These are phyloP conservation scores for Butastur rufipennis DNA, from an alignment of 2,113 vertebrate genomes.

Conservation along the genomic window DNA sequence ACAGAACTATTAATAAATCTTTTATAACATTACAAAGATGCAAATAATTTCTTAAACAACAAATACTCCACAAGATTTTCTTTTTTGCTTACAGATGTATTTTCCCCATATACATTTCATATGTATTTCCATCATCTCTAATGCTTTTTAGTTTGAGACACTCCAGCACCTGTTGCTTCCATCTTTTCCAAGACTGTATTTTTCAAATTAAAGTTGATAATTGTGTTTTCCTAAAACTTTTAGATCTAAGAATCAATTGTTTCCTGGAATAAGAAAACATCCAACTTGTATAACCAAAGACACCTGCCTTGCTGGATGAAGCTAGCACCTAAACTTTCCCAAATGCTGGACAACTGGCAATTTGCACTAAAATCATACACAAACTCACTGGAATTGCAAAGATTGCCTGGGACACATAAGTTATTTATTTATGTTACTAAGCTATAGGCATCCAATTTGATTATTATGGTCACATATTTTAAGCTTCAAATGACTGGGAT, in stretches of 20 bases:
- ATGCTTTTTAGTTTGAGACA: neutral
- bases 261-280: neutral
- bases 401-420: neutral
- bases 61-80: constrained; percentile 60
- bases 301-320: neutral
- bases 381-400: neutral
- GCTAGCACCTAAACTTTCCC: neutral
- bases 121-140: constrained; percentile 1
- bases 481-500: neutral
- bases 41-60: constrained; percentile 43
- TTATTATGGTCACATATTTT: neutral
- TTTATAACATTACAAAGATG: constrained; percentile 34
- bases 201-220: neutral
- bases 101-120: neutral
- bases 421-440: neutral
- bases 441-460: neutral
- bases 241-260: neutral
- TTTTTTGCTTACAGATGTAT: constrained; percentile 26
- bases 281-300: neutral
- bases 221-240: neutral
- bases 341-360: neutral
- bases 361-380: neutral
- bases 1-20: neutral
- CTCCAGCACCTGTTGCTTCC: neutral
- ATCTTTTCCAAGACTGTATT: neutral